Percentiles rank a stretch among this genome's conserved stretches.
These are phyloP conservation scores for Brachionus angularis DNA, from an alignment of 1,140 invertebrate genomes.

Conservation along the genomic window DNA sequence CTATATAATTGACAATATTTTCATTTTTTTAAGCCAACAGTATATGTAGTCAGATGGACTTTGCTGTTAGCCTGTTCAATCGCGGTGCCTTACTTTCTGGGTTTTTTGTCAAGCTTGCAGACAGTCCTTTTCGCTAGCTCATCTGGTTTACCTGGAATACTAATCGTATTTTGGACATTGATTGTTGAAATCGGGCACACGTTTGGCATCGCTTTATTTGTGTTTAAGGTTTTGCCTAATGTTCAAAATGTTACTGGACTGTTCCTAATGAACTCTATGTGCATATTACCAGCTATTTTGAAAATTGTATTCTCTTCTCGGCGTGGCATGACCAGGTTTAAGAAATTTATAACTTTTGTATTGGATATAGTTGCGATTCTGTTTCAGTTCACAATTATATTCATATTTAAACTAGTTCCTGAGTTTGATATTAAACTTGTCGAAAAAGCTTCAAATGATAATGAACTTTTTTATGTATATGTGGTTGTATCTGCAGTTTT, in stretches of 20 bases:
- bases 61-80: not conserved
- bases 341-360: slow-evolving; percentile 25
- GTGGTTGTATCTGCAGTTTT: slow-evolving; percentile 1
- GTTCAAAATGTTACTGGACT: slow-evolving; percentile 33
- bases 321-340: slow-evolving; percentile 20
- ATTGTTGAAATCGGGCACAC: slow-evolving; percentile 27
- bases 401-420: slow-evolving; percentile 18
- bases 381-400: slow-evolving; percentile 5
- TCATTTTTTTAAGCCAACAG: slow-evolving; percentile 11
- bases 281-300: slow-evolving; percentile 34
- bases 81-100: slow-evolving; percentile 14
- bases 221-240: slow-evolving; percentile 23
- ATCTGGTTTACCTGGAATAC: not conserved
- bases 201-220: slow-evolving; percentile 8
- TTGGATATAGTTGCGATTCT: slow-evolving; percentile 15
- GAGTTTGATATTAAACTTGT: not conserved
- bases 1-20: not conserved
- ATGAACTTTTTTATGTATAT: not conserved
- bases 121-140: slow-evolving; percentile 7
- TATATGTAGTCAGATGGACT: slow-evolving; percentile 24
- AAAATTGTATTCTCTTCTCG: slow-evolving; percentile 1
- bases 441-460: not conserved
- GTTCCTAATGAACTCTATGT: slow-evolving; percentile 40
- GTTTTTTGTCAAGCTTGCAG: not conserved
- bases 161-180: not conserved